Percentiles rank a stretch among this genome's conserved stretches.
These are phyloP conservation scores for Trematomus bernacchii DNA, from an alignment of 2,797 vertebrate genomes.

Conservation along the genomic window DNA sequence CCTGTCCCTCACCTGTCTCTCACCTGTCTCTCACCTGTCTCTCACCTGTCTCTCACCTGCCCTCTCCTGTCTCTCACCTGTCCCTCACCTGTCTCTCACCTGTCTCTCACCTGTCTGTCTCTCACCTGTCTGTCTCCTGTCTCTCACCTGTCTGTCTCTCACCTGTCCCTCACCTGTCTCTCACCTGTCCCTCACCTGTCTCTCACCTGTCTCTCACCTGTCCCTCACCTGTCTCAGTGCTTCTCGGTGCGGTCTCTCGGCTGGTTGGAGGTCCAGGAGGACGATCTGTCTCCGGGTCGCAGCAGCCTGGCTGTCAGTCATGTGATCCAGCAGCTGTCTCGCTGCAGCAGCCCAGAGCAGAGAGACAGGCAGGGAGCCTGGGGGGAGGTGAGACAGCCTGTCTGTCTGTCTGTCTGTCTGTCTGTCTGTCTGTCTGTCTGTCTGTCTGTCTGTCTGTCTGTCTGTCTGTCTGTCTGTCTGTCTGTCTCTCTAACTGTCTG, in stretches of 20 bases:
- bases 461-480: not conserved
- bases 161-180: not conserved
- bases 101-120: not conserved
- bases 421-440: not conserved
- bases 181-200: not conserved
- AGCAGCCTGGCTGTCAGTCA: slow-evolving; percentile 96
- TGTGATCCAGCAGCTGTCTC: slow-evolving; percentile 96
- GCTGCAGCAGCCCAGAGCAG: slow-evolving; percentile 81
- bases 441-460: slow-evolving; percentile 6
- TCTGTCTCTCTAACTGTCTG: not conserved
- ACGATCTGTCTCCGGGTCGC: slow-evolving; percentile 94
- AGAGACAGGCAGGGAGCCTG: slow-evolving; percentile 83
- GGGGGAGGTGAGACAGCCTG: slow-evolving; percentile 87
- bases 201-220: not conserved
- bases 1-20: not conserved
- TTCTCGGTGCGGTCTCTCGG: slow-evolving; percentile 94
- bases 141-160: not conserved
- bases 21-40: not conserved
- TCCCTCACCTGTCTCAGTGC: slow-evolving; percentile 80
- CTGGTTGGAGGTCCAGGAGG: slow-evolving; percentile 96
- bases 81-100: too few species aligned
- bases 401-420: not conserved
- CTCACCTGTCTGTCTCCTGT: accelerated
- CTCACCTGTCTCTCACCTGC: accelerated
- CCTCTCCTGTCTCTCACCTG: not conserved